Evolutionary conservation across 2,113 vertebrate genomes (phyloP), one percentile per base, ranked within the genome.

Genomic region (Ptyas mucosa): DNA sequence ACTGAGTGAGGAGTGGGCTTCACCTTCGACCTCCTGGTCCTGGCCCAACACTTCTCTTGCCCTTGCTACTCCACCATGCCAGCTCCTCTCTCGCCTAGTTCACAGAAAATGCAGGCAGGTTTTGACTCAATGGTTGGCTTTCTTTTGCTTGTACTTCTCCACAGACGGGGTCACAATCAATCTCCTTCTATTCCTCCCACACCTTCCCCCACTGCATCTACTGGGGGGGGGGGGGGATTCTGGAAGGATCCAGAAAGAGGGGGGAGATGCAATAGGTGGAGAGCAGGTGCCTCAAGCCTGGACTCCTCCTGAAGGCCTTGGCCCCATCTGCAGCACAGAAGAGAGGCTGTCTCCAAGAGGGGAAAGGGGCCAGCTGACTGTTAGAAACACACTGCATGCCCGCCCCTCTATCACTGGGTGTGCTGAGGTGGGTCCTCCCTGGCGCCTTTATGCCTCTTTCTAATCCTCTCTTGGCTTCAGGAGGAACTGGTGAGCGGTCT

Each of bases 91-190:
- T 26, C 11, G 11, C 24, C 18, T 21, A 15, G 2, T 87, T 87
- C 49, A 8, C 49, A 21, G 46, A 52, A 15, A 0, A 51, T 0
- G 5, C 85, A 52, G 26, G 14, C 3, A 0, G 8, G 26, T n/a
- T 12, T 23, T 7, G 24, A 26, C 11, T 49, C 10, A 14, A 9
- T 6, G 5, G 46, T 3, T 81, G 34, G 6, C 69, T 81, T 34
- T 3, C n/a, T 34, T 75, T 81, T 2, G n/a, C n/a, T 75, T 34
- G 2, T 20, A 8, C n/a, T 15, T 7, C n/a, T 81, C 69, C 7
- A 39, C 7, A 2, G 64, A 7, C 0, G 12, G 12, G 14, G n/a
- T 34, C 5, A 1, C 15, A 0, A 6, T 20, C 64, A 0, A 5
- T 20, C 64, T 15, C 69, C 69, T 81, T 1, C n/a, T 39, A 7